Evolutionary conservation across 2,113 vertebrate genomes (phyloP).

Genomic region (Erinaceus europaeus): DNA sequence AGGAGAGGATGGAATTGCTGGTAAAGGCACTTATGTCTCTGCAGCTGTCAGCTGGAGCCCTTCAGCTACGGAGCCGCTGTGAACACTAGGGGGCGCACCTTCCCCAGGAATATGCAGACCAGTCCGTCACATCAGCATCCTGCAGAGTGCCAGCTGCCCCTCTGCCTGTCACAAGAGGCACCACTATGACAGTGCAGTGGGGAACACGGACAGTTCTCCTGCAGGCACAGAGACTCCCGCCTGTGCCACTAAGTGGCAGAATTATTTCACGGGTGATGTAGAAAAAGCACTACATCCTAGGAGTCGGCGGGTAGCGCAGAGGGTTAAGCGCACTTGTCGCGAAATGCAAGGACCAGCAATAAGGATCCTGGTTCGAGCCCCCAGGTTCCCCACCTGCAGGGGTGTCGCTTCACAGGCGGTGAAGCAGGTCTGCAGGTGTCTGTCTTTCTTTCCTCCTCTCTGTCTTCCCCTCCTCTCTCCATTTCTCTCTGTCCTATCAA

Average conservation of each 20-base stretch:
- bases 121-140: slow-evolving; percentile 44
- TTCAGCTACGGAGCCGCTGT: slow-evolving; percentile 42
- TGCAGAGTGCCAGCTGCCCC: slow-evolving; percentile 65
- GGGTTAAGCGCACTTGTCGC: too few species aligned
- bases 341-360: too few species aligned
- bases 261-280: slow-evolving; percentile 74
- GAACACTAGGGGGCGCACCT: slow-evolving; percentile 87
- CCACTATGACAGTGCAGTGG: too few species aligned
- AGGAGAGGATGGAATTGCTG: too few species aligned
- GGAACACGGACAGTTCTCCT: slow-evolving; percentile 76
- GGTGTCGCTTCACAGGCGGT: too few species aligned
- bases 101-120: slow-evolving; percentile 77
- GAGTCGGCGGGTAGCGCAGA: too few species aligned
- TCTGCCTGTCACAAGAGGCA: slow-evolving; percentile 68
- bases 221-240: slow-evolving; percentile 62
- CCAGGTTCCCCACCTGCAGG: too few species aligned
- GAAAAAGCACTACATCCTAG: slow-evolving; percentile 73
- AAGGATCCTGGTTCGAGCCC: too few species aligned
- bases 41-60: background rate
- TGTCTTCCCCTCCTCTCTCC: too few species aligned
- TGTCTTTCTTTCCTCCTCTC: too few species aligned
- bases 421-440: too few species aligned
- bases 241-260: slow-evolving; percentile 61
- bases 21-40: background rate
- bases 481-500: too few species aligned